A percentile compares a stretch with the other conserved stretches of the same genome.
phyloP scores from a whole-genome alignment of 2,797 vertebrate species.

The Eospalax fontanierii region DNA sequence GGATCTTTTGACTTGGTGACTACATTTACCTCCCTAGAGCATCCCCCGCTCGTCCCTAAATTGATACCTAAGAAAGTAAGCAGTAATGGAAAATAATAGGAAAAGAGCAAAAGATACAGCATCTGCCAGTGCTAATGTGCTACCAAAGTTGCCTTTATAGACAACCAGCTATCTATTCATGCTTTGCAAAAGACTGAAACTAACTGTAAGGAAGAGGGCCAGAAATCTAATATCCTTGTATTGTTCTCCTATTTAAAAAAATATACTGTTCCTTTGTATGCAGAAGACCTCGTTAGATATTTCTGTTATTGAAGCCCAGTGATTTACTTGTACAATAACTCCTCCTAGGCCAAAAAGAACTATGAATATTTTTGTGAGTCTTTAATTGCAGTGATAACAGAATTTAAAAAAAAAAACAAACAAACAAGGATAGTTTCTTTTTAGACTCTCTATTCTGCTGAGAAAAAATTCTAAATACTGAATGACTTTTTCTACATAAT shows the following conservation, averaged over 20 bases:
- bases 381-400: conserved; percentile 27
- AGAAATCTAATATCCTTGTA: background rate
- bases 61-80: background rate
- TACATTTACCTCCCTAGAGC: background rate
- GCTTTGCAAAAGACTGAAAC: conserved; percentile 3
- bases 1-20: conserved; percentile 1
- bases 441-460: background rate
- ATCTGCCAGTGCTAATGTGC: background rate
- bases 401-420: background rate
- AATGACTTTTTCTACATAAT: conserved; percentile 47
- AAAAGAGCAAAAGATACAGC: background rate
- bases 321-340: background rate
- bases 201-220: conserved; percentile 3
- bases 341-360: background rate
- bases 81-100: background rate
- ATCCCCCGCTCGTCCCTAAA: background rate
- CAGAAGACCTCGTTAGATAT: background rate
- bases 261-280: background rate
- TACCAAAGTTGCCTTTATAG: conserved; percentile 40
- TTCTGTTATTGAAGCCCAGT: background rate
- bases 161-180: background rate
- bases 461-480: conserved; percentile 61
- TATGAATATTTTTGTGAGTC: background rate
- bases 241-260: background rate
- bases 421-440: background rate